Base-by-base conservation (phyloP, 2,888 invertebrate species). In the Phyllotreta striolata region DNA sequence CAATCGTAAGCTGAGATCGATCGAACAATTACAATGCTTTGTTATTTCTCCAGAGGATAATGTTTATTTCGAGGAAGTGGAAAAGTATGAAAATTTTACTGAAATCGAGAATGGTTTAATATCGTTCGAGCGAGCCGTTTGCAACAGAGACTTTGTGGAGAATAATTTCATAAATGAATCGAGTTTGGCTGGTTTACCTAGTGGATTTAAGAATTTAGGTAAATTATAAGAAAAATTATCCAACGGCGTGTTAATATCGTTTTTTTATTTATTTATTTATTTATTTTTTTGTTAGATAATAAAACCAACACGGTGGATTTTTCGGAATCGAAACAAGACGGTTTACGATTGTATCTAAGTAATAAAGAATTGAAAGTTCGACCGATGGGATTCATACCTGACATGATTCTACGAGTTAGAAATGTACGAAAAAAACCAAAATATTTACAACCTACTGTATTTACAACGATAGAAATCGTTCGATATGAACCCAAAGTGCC, bases 401-500 rank as follows among this genome's bases (percentile, higher is more conserved):
- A 70, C 13, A 70, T 73, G 71, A 57, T 69, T 14, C 41, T 74
- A 3, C 57, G 55, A 10, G 63, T 74, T 6, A 68, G 55, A 41
- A 68, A 73, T 54, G 70, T 70, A 6, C 14, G 62, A n/a, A 68
- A 70, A 6, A 70, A 71, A 46, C 70, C 71, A 35, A 71, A 66
- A 44, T 74, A 73, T 60, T 13, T 73, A 0, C 72, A 72, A 55
- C 47, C 68, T 5, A 68, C 61, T 9, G 63, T 64, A 4, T 58
- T 73, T 39, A 74, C 73, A n/a, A 66, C 69, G 7, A 66, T 74
- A 14, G 68, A 73, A 46, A 62, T 73, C 47, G 44, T 72, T 6
- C 57, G 61, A 6, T 74, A 74, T 39, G 68, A 70, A 58, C 70
- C 72, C 2, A 1, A 9, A 1, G 43, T 71, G 2, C 40, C 52